Evolutionary conservation across 1,140 invertebrate species (phyloP).

Genomic region (Thaumetopoea pityocampa): DNA sequence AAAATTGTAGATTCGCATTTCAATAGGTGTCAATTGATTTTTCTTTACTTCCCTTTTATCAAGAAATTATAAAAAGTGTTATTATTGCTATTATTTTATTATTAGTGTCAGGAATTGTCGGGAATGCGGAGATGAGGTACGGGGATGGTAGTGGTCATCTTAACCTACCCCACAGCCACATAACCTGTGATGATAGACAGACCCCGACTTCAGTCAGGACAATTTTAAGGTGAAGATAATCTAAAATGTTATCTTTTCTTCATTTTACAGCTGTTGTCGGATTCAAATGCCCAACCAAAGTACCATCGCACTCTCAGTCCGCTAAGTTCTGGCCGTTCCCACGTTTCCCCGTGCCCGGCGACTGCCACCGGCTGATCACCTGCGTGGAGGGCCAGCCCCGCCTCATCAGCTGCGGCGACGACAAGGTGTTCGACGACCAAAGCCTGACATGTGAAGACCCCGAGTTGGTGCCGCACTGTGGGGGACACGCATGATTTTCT

Average conservation of each 20-base stretch:
- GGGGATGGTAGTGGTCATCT: too few species aligned
- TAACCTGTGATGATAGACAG: too few species aligned
- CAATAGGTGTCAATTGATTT: too few species aligned
- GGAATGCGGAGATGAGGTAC: too few species aligned
- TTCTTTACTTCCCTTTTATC: too few species aligned
- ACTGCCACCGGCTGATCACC: constrained; percentile 89
- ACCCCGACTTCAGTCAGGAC: too few species aligned
- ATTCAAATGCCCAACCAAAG: constrained; percentile 89
- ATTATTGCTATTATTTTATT: too few species aligned
- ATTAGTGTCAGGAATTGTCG: too few species aligned
- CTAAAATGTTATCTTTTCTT: neutral
- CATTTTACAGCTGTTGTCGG: constrained; percentile 81
- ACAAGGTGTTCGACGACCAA: constrained; percentile 89
- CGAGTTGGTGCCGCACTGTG: constrained; percentile 81
- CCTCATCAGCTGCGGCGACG: constrained; percentile 90
- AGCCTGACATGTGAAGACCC: constrained; percentile 89
- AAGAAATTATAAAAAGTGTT: too few species aligned
- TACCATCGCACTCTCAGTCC: constrained; percentile 85
- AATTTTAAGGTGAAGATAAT: too few species aligned
- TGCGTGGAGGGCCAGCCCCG: constrained; percentile 92
- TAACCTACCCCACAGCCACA: too few species aligned
- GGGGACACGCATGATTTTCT: constrained; percentile 41
- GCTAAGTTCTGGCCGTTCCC: constrained; percentile 95
- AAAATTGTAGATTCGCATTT: too few species aligned
- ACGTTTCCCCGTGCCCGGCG: constrained; percentile 88